Percentiles rank a stretch among this genome's conserved stretches.
Evolutionary conservation across 1,140 invertebrate genomes (phyloP).

Genomic region (Bombus impatiens): DNA sequence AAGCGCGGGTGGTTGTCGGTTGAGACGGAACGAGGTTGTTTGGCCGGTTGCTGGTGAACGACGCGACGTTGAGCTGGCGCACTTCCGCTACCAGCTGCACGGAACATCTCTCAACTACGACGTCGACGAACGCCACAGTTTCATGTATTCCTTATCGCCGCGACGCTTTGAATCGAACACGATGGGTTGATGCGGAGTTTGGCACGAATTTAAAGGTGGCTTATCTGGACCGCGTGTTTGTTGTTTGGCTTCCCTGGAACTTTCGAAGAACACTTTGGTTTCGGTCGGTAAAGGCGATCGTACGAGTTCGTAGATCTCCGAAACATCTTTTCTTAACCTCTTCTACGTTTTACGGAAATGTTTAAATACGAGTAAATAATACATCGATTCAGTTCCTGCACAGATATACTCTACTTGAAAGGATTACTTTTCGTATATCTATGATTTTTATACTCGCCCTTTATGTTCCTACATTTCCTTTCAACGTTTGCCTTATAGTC

Average conservation of each 20-base stretch:
- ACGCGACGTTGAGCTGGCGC: constrained; percentile 38
- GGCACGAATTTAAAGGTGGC: constrained; percentile 18
- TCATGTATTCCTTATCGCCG: constrained; percentile 61
- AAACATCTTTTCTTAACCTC: neutral
- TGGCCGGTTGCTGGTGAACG: constrained; percentile 33
- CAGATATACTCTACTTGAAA: too few species aligned
- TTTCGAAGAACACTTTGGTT: neutral
- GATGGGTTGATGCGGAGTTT: neutral
- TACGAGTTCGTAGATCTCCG: neutral
- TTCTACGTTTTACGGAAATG: neutral
- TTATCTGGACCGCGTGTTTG: constrained; percentile 11
- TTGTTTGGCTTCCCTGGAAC: neutral
- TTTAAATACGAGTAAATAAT: neutral
- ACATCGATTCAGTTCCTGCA: too few species aligned
- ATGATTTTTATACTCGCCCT: too few species aligned
- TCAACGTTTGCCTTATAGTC: too few species aligned
- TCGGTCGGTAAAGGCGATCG: neutral
- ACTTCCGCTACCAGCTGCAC: constrained; percentile 24
- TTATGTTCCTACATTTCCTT: too few species aligned
- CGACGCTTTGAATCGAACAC: constrained; percentile 25
- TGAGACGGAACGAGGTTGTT: constrained; percentile 42
- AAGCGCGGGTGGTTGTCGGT: constrained; percentile 16
- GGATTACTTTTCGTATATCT: too few species aligned
- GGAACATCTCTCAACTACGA: constrained; percentile 31
- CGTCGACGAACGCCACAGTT: constrained; percentile 48